phyloP scores from a whole-genome alignment of 2,888 invertebrate genomes.

The Sarcophaga subvicina region DNA sequence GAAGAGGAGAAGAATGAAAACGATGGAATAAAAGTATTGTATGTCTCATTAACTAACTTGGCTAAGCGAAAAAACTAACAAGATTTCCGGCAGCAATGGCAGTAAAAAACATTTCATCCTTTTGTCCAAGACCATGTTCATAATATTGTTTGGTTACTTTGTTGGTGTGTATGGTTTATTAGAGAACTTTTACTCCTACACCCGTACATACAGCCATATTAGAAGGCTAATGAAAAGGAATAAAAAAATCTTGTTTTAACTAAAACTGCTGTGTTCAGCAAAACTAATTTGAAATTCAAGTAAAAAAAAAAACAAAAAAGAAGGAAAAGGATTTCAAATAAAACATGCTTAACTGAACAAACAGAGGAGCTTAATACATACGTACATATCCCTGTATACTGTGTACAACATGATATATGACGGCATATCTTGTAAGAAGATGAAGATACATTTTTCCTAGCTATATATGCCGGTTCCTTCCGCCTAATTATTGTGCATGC shows the following conservation, averaged over 20 bases:
- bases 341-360: constrained; percentile 17
- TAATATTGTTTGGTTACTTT: constrained; percentile 9
- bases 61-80: constrained; percentile 62
- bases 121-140: constrained; percentile 36
- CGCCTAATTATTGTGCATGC: neutral
- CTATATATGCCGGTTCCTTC: neutral
- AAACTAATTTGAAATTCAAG: constrained; percentile 58
- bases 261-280: constrained; percentile 61
- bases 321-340: constrained; percentile 22
- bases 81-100: constrained; percentile 58
- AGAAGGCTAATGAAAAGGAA: neutral
- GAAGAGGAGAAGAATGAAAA: neutral
- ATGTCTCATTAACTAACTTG: constrained; percentile 68
- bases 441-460: neutral
- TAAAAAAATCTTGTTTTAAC: neutral
- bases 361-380: neutral
- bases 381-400: too few relatives aligned
- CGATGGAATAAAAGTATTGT: constrained; percentile 49
- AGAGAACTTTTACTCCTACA: neutral
- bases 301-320: constrained; percentile 12
- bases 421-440: constrained; percentile 35
- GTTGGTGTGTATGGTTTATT: neutral
- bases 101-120: constrained; percentile 21
- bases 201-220: neutral
- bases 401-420: constrained; percentile 39